phyloP scores from a whole-genome alignment of 2,888 invertebrate genomes.

The Lepidocyrtoides sp. region DNA sequence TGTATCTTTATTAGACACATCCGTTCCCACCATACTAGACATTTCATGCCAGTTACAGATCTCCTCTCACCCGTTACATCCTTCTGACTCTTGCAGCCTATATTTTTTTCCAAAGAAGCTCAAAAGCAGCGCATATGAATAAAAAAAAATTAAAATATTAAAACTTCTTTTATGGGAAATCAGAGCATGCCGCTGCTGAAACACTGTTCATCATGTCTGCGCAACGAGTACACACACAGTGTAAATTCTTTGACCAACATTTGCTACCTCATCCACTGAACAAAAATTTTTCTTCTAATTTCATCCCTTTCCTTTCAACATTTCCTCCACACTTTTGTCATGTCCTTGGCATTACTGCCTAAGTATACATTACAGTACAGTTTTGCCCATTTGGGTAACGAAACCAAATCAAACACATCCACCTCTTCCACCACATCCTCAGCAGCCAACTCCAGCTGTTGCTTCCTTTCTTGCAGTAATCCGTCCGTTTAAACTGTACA shows the following conservation, averaged over 20 bases:
- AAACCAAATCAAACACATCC: background rate
- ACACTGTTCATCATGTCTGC: too few species aligned
- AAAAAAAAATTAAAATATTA: background rate
- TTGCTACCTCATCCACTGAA: background rate
- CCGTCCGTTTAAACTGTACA: background rate
- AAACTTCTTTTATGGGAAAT: conserved; percentile 36
- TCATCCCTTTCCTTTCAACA: conserved; percentile 33
- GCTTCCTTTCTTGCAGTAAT: conserved; percentile 56
- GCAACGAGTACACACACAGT: too few species aligned
- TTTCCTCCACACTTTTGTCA: background rate
- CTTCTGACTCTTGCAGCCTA: background rate
- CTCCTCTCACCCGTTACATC: conserved; percentile 68
- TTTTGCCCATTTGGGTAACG: background rate
- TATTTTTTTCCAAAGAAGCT: background rate
- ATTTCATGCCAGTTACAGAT: background rate
- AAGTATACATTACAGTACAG: conserved; percentile 44
- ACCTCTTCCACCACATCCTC: conserved; percentile 44
- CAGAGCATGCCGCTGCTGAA: background rate
- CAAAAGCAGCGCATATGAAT: background rate
- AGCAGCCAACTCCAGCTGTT: conserved; percentile 68
- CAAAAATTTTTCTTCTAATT: conserved; percentile 26
- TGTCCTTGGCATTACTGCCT: conserved; percentile 56
- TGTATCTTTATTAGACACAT: conserved; percentile 44
- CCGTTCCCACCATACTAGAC: conserved; percentile 49
- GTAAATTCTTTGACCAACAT: conserved; percentile 63